Conservation (phyloP, 2,888 invertebrate genomes). For the Ferrisia virgata region DNA sequence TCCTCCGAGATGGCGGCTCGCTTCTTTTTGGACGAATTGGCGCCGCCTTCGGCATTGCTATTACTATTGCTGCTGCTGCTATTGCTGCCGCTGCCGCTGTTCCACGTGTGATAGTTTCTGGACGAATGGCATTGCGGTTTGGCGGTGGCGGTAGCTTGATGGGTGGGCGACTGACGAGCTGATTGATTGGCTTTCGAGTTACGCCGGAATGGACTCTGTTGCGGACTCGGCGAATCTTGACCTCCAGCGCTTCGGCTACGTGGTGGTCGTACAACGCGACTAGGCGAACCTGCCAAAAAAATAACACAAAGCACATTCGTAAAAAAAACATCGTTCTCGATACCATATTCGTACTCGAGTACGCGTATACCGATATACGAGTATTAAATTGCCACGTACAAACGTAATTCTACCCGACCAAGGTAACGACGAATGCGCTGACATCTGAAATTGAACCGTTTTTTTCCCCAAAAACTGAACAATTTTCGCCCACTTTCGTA, state of each 20-base stretch:
- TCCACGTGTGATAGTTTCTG: conserved; percentile 49
- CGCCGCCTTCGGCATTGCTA: conserved; percentile 19
- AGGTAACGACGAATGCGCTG: too few relatives aligned
- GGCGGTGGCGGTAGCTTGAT: background rate
- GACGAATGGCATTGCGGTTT: conserved; percentile 32
- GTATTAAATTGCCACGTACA: too few relatives aligned
- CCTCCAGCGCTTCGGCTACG: conserved; percentile 49
- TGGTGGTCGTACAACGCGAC: conserved; percentile 47
- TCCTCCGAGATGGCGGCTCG: conserved; percentile 48
- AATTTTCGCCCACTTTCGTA: too few relatives aligned
- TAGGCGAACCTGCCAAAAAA: conserved; percentile 35
- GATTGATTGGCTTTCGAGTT: conserved; percentile 48
- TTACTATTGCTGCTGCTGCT: background rate
- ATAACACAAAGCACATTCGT: too few relatives aligned
- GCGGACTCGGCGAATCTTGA: conserved; percentile 47
- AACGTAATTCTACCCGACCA: too few relatives aligned
- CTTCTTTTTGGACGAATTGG: conserved; percentile 46
- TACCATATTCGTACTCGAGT: too few relatives aligned
- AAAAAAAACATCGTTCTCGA: background rate
- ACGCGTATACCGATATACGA: too few relatives aligned
- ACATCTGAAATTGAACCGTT: too few relatives aligned
- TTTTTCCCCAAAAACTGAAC: too few relatives aligned
- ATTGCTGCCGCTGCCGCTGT: conserved; percentile 37
- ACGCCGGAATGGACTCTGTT: conserved; percentile 49
- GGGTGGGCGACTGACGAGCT: conserved; percentile 47